Conservation (phyloP, 2,888 invertebrate species). For the Drosophila mimica region DNA sequence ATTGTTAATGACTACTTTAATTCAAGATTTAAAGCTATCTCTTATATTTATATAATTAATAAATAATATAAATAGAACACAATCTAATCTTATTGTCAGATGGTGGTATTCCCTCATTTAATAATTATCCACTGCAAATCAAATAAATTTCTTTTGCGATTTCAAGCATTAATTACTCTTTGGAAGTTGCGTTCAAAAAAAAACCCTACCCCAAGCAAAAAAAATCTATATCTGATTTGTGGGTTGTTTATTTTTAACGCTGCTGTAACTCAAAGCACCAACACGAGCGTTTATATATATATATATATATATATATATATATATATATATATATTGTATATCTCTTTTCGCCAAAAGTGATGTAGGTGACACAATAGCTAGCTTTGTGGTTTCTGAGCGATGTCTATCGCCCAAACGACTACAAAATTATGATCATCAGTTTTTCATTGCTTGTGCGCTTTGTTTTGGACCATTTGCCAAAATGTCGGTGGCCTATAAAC, state of each 20-base stretch:
- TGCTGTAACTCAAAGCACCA: slow-evolving; percentile 45
- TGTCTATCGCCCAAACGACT: slow-evolving; percentile 28
- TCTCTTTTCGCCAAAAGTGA: slow-evolving; percentile 35
- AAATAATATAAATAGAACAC: neutral
- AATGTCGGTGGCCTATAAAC: neutral
- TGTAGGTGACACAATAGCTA: slow-evolving; percentile 22
- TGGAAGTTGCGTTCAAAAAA: neutral
- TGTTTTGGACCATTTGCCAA: neutral
- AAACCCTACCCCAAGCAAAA: slow-evolving; percentile 66
- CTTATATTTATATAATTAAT: neutral
- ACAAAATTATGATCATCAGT: slow-evolving; percentile 6
- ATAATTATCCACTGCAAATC: slow-evolving; percentile 20
- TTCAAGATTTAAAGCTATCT: too few species aligned
- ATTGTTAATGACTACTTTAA: neutral
- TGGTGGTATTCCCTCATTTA: neutral
- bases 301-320: slow-evolving; percentile 53
- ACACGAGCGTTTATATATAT: slow-evolving; percentile 12
- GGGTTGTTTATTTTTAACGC: slow-evolving; percentile 59
- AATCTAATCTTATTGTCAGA: slow-evolving; percentile 17
- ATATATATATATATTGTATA: neutral
- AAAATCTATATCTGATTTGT: slow-evolving; percentile 50
- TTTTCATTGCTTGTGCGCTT: neutral
- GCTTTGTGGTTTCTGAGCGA: slow-evolving; percentile 36
- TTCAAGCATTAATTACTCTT: neutral
- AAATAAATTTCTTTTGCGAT: neutral